These are phyloP conservation scores for Homarus americanus DNA, from an alignment of 1,140 invertebrate genomes.

Conservation along the genomic window DNA sequence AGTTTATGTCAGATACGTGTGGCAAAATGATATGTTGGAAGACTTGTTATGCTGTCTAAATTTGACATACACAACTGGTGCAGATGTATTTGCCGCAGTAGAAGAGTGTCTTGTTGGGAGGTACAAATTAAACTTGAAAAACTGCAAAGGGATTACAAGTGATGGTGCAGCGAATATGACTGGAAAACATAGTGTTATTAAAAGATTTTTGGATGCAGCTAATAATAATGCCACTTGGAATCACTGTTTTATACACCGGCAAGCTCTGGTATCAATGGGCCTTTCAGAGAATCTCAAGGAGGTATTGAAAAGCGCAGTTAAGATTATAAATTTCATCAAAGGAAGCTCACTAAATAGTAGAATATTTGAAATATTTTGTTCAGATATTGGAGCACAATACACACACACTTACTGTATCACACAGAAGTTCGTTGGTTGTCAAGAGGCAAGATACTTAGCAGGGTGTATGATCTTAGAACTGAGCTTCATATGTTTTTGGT, in stretches of 20 bases:
- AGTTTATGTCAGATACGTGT: conserved; percentile 6
- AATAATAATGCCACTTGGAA: neutral
- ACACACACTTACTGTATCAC: neutral
- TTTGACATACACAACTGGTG: neutral
- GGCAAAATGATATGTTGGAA: neutral
- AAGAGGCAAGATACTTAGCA: neutral
- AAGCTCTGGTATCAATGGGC: neutral
- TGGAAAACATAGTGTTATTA: neutral
- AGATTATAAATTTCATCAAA: neutral
- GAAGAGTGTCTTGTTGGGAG: neutral
- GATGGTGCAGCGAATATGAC: neutral
- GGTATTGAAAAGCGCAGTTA: neutral
- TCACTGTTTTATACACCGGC: neutral
- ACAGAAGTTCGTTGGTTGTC: neutral
- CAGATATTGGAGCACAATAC: neutral
- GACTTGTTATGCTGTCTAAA: neutral
- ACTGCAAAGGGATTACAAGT: conserved; percentile 3
- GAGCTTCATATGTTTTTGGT: neutral
- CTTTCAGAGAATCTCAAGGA: neutral
- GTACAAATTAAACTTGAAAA: conserved; percentile 5
- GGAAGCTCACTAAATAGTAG: neutral
- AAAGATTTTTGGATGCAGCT: neutral
- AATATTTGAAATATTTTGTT: neutral
- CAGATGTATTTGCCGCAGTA: neutral
- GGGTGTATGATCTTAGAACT: neutral